Evolutionary conservation across 1,140 invertebrate species (phyloP), one percentile per base, ranked within the genome.

Genomic region (Drosophila paulistorum): DNA sequence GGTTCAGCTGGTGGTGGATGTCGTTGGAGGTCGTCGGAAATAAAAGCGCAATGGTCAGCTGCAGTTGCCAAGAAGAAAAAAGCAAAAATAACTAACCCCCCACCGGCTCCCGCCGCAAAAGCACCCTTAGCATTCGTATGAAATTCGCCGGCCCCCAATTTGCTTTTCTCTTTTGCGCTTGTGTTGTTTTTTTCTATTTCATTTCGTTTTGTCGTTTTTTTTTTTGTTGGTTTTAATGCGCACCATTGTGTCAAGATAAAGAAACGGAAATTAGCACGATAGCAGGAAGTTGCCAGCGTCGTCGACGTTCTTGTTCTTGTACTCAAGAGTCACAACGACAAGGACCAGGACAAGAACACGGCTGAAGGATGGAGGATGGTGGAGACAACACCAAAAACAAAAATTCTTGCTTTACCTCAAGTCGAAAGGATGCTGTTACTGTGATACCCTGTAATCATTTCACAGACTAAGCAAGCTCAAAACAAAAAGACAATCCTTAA

Each of bases 181-280:
- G 61, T 11, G 2, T 13, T 65, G 68, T 61, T 69, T 60, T 60
- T 51, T 51, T 51, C 20, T 23, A 20, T 51, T 51, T 51, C 48
- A 41, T 17, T 55, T 55, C 20, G 7, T 14, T 13, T 41, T 14
- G 17, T 14, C 20, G 17, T 3, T 23, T 72, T 59, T 54, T 66
- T 13, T 68, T 79, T 67, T 69, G 63, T 66, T 66, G 70, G 66
- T 91, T 87, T 90, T 91, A 91, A 91, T 91, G 90, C 77, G 86
- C 90, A 75, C 90, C 90, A 91, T 91, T 91, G 90, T 91, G 90
- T 90, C 90, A 90, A 91, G 90, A 91, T 91, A 91, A 91, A 91
- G 90, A 74, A 91, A 85, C 90, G 90, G 90, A 91, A 91, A 91
- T 91, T 91, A 91, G 90, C 90, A 90, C 90, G 90, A 91, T 91